phyloP scores from a whole-genome alignment of 2,888 invertebrate genomes.

The Cistogaster globosa region DNA sequence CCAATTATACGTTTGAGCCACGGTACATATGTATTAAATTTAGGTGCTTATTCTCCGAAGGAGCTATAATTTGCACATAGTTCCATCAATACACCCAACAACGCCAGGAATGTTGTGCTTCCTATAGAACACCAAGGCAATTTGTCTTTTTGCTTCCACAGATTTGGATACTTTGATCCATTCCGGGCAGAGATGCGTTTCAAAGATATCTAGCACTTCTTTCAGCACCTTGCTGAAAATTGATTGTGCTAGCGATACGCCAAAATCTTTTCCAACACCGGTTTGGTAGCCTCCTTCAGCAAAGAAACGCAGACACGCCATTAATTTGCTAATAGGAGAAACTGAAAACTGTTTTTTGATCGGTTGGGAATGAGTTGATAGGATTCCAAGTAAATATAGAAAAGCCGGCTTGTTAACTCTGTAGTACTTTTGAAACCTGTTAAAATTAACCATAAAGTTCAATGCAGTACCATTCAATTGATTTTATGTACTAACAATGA shows the following conservation, averaged over 20 bases:
- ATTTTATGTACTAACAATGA: not conserved
- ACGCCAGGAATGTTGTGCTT: not conserved
- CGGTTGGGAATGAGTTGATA: constrained; percentile 5
- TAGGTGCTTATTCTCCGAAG: not conserved
- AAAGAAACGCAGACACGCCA: not conserved
- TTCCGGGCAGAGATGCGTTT: constrained; percentile 29
- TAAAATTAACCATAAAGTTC: not conserved
- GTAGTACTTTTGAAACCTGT: constrained; percentile 25
- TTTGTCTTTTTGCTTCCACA: not conserved
- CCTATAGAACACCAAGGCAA: not conserved
- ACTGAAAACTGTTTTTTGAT: constrained; percentile 38
- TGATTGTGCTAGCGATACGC: not conserved
- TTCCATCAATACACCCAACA: no score
- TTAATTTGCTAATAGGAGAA: constrained; percentile 23
- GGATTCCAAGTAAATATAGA: constrained; percentile 7
- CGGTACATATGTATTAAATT: no score
- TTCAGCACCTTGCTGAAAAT: not conserved
- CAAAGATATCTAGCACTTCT: constrained; percentile 41
- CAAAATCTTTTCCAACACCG: constrained; percentile 5
- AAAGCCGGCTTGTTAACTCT: constrained; percentile 15
- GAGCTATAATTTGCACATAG: not conserved
- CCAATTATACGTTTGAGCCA: no score
- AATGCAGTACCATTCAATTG: not conserved
- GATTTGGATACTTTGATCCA: constrained; percentile 24
- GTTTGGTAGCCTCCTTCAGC: no score